These are phyloP conservation scores for Archocentrus centrarchus DNA, from an alignment of 2,113 vertebrate species.

Conservation along the genomic window DNA sequence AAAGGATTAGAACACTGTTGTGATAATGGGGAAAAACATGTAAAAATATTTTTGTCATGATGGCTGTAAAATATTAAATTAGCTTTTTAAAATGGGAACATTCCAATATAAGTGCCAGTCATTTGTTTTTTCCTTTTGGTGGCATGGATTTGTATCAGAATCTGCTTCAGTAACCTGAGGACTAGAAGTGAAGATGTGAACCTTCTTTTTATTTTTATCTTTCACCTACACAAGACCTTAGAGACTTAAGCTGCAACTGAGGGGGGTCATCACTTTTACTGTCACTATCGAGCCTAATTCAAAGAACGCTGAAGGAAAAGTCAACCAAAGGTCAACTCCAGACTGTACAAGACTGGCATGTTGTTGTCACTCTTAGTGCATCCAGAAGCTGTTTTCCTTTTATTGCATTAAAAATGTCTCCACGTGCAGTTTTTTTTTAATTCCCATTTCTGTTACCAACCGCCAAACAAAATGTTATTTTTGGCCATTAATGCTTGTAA, in stretches of 20 bases:
- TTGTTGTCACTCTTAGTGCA: background rate
- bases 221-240: background rate
- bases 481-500: background rate
- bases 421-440: background rate
- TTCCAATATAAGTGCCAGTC: conserved; percentile 3
- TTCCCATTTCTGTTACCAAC: background rate
- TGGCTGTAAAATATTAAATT: background rate
- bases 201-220: background rate
- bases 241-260: background rate
- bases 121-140: background rate
- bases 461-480: background rate
- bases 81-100: conserved; percentile 1
- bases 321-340: conserved; percentile 56
- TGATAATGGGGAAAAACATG: background rate
- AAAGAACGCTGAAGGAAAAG: conserved; percentile 47
- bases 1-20: background rate
- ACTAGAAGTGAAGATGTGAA: background rate
- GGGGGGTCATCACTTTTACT: background rate
- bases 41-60: background rate
- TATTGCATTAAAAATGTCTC: background rate
- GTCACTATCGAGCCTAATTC: background rate
- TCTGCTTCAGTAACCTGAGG: background rate
- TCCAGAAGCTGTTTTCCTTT: background rate
- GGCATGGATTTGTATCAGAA: background rate
- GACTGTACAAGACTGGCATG: background rate